Evolutionary conservation across 1,140 invertebrate genomes (phyloP), one percentile per base, ranked within the genome.

Genomic region (Penaeus indicus): DNA sequence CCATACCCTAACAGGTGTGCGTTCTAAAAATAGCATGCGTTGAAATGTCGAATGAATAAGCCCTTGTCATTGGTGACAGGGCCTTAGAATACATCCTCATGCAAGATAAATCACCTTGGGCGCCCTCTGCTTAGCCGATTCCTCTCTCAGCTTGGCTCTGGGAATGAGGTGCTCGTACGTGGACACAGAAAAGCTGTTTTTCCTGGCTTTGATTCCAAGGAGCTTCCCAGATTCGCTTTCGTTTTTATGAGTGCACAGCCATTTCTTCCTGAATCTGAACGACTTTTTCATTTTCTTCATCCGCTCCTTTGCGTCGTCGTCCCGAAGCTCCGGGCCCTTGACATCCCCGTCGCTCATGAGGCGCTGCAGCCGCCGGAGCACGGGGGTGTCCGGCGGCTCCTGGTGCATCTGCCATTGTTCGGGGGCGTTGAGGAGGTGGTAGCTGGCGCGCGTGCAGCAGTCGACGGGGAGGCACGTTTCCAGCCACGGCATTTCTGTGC

Each of bases 401-500:
- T 21, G 61, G 54, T 83, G 82, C 22, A 88, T 47, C 54, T 88
- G 86, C 69, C 69, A 78, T 47, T 67, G 67, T 32, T 84, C 78
- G 13, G n/a, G 67, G 21, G 82, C 80, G 60, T 25, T 69, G 61
- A 77, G 16, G 60, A 83, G 38, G 32, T 60, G 85, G 72, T 88
- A 75, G 27, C 60, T 78, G 54, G 86, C 18, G 21, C 72, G 47
- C 47, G 64, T 61, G 47, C 86, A 88, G n/a, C 86, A 88, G 32
- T 88, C 86, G 8, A 75, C 86, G 11, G 80, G 8, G 0, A 88
- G 60, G 32, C 86, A 88, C 3, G 80, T 84, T n/a, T 88, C 86
- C 54, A 88, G 81, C 86, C 86, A 88, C 80, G 81, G 86, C 86
- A 88, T 88, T 47, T 38, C 62, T 32, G 63, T 38, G 38, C 64